A percentile compares a stretch with the other conserved stretches of the same genome.
Evolutionary conservation across 2,113 vertebrate genomes (phyloP).

Genomic region (Dicentrarchus labrax): DNA sequence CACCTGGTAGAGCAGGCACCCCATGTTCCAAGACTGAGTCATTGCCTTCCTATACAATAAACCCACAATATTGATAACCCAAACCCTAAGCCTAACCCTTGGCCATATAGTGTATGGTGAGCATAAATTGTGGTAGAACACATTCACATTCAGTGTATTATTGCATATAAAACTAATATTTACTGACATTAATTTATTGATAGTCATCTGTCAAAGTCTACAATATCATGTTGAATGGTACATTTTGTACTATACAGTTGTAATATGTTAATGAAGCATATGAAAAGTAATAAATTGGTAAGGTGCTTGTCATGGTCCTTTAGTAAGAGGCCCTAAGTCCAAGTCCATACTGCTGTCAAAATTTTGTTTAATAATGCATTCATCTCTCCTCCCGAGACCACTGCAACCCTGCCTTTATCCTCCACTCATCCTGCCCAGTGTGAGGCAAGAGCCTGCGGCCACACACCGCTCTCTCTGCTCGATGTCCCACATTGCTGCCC

Average conservation of each 20-base stretch:
- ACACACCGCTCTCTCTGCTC: slow-evolving; percentile 50
- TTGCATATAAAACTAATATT: background rate
- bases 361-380: slow-evolving; percentile 70
- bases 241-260: background rate
- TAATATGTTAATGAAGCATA: background rate
- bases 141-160: background rate
- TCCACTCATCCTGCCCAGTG: slow-evolving; percentile 45
- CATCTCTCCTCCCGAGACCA: slow-evolving; percentile 43
- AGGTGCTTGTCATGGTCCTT: slow-evolving; percentile 31
- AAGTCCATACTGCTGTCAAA: slow-evolving; percentile 54
- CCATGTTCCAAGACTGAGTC: too few species aligned
- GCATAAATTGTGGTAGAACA: background rate
- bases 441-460: slow-evolving; percentile 51
- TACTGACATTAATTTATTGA: background rate
- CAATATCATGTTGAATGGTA: background rate
- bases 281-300: background rate
- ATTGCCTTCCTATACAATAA: too few species aligned
- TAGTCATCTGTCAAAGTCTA: background rate
- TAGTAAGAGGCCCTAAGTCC: slow-evolving; percentile 13
- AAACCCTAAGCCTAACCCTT: background rate
- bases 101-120: background rate
- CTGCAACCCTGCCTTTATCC: slow-evolving; percentile 54
- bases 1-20: too few species aligned
- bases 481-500: slow-evolving; percentile 56
- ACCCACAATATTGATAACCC: too few species aligned